Conservation (phyloP, 1,140 invertebrate species). For the Zaprionus africanus region DNA sequence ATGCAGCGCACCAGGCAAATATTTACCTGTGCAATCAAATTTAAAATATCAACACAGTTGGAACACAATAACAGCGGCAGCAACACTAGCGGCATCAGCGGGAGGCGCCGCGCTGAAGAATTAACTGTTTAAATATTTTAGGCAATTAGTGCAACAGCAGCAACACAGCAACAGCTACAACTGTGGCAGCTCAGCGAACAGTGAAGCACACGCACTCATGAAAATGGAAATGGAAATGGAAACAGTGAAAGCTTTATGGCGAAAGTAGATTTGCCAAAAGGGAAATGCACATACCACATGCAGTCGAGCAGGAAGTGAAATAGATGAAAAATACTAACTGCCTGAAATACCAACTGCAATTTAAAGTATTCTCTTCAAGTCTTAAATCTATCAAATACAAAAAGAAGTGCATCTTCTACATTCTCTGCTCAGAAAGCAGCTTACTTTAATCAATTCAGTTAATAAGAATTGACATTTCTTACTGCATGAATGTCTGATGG, state of each 20-base stretch:
- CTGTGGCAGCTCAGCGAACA: neutral
- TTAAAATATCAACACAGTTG: conserved; percentile 63
- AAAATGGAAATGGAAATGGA: conserved; percentile 32
- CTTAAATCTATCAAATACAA: neutral
- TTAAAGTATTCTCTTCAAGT: neutral
- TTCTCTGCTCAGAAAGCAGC: no score
- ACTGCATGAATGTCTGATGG: neutral
- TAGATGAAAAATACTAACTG: no score
- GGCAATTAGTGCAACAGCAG: conserved; percentile 66
- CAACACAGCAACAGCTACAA: conserved; percentile 6
- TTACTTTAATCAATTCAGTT: neutral
- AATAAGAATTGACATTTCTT: neutral
- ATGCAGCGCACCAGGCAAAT: conserved; percentile 48
- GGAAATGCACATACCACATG: neutral
- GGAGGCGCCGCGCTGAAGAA: conserved; percentile 42
- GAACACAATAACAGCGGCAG: conserved; percentile 11
- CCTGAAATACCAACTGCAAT: no score
- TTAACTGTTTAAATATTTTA: conserved; percentile 80
- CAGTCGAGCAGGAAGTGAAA: neutral
- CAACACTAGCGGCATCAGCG: conserved; percentile 18
- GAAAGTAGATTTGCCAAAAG: conserved; percentile 6
- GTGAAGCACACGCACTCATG: conserved; percentile 19
- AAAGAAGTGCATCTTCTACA: neutral
- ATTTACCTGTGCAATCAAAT: conserved; percentile 79
- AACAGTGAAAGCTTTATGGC: neutral